A percentile compares a stretch with the other conserved stretches of the same genome.
phyloP scores from a whole-genome alignment of 2,888 invertebrate genomes.

The Euplexia lucipara region DNA sequence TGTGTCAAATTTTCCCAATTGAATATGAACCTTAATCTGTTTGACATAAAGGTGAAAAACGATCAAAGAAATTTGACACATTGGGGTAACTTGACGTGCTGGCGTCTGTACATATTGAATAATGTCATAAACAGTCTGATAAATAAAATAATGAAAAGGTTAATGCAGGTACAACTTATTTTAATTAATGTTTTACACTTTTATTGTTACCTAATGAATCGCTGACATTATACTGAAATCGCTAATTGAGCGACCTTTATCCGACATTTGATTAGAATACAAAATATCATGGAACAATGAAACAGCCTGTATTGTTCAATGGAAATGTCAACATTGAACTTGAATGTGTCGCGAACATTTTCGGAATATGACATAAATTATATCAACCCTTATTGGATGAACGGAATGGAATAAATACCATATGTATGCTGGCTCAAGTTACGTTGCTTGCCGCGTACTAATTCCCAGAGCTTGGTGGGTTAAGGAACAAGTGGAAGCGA shows the following conservation, averaged over 20 bases:
- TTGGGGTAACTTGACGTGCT: too few species aligned
- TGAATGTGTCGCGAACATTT: conserved; percentile 75
- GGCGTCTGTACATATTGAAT: too few species aligned
- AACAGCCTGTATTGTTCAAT: conserved; percentile 85
- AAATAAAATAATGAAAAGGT: neutral
- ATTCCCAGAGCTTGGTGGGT: conserved; percentile 71
- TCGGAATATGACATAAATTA: conserved; percentile 89
- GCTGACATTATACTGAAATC: conserved; percentile 70
- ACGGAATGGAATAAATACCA: conserved; percentile 88
- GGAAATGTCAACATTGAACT: conserved; percentile 89
- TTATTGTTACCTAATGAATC: conserved; percentile 60
- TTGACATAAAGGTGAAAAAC: too few species aligned
- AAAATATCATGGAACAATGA: conserved; percentile 76
- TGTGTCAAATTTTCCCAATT: too few species aligned
- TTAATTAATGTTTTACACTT: conserved; percentile 32
- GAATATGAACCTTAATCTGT: too few species aligned
- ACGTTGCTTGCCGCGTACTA: conserved; percentile 82
- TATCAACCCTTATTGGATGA: conserved; percentile 85
- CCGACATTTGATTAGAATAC: conserved; percentile 76
- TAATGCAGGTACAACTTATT: too few species aligned
- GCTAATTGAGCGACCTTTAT: conserved; percentile 73
- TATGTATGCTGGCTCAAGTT: conserved; percentile 87
- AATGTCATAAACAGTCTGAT: too few species aligned
- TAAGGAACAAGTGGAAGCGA: conserved; percentile 63
- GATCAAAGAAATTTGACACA: too few species aligned